phyloP scores from a whole-genome alignment of 2,113 vertebrate genomes.

The Urocolius indicus region DNA sequence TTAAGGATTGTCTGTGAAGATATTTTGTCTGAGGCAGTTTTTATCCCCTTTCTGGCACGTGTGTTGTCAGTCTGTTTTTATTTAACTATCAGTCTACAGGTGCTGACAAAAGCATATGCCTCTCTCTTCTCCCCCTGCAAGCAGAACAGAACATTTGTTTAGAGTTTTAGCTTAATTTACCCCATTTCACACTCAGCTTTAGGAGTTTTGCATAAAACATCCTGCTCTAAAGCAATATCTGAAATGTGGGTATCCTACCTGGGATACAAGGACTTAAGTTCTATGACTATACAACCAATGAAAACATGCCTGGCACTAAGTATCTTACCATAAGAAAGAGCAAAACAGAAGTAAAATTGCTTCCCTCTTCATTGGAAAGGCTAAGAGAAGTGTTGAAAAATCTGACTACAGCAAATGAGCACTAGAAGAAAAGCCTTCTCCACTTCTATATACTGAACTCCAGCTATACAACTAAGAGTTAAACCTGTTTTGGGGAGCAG shows the following conservation, averaged over 20 bases:
- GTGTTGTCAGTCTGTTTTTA: neutral
- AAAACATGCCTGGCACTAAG: neutral
- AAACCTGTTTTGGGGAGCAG: neutral
- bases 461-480: neutral
- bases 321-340: neutral
- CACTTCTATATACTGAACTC: neutral
- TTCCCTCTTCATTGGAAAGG: neutral
- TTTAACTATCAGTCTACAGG: constrained; percentile 15
- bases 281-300: neutral
- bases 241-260: neutral
- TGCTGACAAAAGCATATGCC: neutral
- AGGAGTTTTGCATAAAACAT: neutral
- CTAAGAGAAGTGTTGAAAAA: neutral
- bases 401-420: neutral
- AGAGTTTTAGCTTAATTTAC: neutral
- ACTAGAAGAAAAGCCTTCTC: neutral
- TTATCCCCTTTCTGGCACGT: neutral
- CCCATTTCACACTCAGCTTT: neutral
- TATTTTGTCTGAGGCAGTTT: neutral
- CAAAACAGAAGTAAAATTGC: neutral
- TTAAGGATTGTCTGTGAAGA: neutral
- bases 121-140: neutral
- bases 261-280: neutral
- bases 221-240: neutral
- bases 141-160: neutral